Conservation (phyloP, 2,113 vertebrate genomes). For the Probosciger aterrimus region DNA sequence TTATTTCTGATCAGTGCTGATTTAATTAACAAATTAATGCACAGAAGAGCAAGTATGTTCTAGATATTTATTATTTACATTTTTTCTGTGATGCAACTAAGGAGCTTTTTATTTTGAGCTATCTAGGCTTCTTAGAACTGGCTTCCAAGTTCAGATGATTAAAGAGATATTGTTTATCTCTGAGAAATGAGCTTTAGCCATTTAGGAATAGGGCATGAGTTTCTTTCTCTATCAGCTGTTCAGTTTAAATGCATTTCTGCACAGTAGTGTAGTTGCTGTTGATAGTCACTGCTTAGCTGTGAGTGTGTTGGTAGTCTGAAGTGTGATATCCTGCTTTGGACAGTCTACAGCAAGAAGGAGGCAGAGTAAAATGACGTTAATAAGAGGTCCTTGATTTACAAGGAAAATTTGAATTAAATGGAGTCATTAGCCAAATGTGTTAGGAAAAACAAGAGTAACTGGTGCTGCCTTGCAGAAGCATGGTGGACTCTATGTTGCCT, state of each 20-base stretch:
- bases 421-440: not conserved
- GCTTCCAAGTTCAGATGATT: not conserved
- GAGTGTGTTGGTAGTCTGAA: not conserved
- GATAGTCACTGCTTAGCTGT: not conserved
- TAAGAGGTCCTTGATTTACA: not conserved
- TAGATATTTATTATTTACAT: not conserved
- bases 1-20: not conserved
- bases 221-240: not conserved
- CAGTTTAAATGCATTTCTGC: not conserved
- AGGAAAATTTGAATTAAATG: not conserved
- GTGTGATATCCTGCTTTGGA: not conserved
- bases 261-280: not conserved
- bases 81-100: not conserved
- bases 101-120: not conserved
- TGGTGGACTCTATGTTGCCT: not conserved
- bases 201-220: not conserved
- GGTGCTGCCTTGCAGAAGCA: accelerated
- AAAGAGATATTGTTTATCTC: not conserved
- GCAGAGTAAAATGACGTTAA: not conserved
- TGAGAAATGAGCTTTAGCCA: not conserved
- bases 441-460: not conserved
- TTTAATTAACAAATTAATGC: not conserved
- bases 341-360: not conserved
- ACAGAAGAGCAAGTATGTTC: not conserved
- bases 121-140: not conserved